These are phyloP conservation scores for Riparia riparia DNA, from an alignment of 2,113 vertebrate species.

Conservation along the genomic window DNA sequence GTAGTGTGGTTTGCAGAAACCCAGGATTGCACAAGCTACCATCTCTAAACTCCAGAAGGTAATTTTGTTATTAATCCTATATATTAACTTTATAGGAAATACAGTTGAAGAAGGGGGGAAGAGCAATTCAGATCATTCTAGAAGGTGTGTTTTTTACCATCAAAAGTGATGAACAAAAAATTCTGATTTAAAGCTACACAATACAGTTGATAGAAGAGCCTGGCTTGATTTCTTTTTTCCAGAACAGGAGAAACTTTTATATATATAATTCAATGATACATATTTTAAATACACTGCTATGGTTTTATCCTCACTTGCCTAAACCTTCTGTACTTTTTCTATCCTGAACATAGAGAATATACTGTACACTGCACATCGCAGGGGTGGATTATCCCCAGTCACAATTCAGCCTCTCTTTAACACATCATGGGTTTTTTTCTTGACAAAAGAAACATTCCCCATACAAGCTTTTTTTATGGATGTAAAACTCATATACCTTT, in stretches of 20 bases:
- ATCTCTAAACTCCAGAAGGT: not conserved
- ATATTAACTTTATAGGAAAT: not conserved
- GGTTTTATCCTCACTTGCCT: not conserved
- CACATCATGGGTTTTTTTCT: not conserved
- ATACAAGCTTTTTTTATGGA: not conserved
- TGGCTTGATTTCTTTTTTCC: not conserved
- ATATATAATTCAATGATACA: not conserved
- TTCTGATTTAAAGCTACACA: not conserved
- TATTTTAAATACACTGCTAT: not conserved
- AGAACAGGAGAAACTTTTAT: not conserved
- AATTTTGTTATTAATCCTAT: not conserved
- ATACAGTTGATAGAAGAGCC: not conserved
- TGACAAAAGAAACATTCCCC: not conserved
- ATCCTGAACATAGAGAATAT: not conserved
- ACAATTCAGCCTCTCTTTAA: not conserved
- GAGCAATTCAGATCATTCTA: not conserved
- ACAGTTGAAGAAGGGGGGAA: fast-evolving
- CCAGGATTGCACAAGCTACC: not conserved
- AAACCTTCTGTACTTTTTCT: not conserved
- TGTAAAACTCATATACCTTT: not conserved
- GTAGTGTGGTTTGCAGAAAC: not conserved
- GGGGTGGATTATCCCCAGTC: not conserved
- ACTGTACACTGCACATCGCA: not conserved
- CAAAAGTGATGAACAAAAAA: not conserved
- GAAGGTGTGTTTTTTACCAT: not conserved